Base-by-base conservation (phyloP, 2,113 vertebrate genomes). In the Pteropus alecto region DNA sequence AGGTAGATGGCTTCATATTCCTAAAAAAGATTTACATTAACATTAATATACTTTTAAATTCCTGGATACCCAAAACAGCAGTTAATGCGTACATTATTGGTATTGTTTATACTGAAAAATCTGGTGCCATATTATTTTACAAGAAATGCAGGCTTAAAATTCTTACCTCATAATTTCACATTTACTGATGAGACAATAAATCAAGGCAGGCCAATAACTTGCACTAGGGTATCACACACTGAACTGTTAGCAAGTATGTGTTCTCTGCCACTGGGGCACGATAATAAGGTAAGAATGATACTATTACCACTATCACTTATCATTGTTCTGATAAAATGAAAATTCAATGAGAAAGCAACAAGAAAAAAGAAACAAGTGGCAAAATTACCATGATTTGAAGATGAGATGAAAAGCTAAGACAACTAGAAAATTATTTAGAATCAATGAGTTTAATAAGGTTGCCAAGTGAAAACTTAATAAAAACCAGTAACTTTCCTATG, bases 1-100 rank as follows among this genome's bases (percentile, higher is more conserved):
- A 99, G 98, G 98, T 99, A 99, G 98, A 99, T 99, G 97, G 99
- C 99, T 99, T 99, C 99, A 97, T 99, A 99, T 99, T 99, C 99
- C 99, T 99, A 96, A 81, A 98, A 96, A 58, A 95, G 7, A 95
- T 35, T 88, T 92, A 74, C 92, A 90, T 92, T 95, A 97, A 76
- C 30, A 63, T 84, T 28, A 79, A 82, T 68, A 87, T 77, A 73
- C 7, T 94, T 76, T 97, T 92, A 70, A 70, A 85, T 87, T 96
- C 26, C 63, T 88, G 5, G 38, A 67, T 78, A 90, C 19, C 15
- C 73, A 81, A 81, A 94, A 83, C 21, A 96, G 67, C 65, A 60
- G 63, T 81, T 79, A 84, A 92, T 68, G 5, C 74, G 9, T 10
- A 58, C 6, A 71, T 21, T 67, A 88, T 9, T 61, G 24, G 7